phyloP scores from a whole-genome alignment of 2,113 vertebrate genomes.

The Forbesichthys papilliferus region DNA sequence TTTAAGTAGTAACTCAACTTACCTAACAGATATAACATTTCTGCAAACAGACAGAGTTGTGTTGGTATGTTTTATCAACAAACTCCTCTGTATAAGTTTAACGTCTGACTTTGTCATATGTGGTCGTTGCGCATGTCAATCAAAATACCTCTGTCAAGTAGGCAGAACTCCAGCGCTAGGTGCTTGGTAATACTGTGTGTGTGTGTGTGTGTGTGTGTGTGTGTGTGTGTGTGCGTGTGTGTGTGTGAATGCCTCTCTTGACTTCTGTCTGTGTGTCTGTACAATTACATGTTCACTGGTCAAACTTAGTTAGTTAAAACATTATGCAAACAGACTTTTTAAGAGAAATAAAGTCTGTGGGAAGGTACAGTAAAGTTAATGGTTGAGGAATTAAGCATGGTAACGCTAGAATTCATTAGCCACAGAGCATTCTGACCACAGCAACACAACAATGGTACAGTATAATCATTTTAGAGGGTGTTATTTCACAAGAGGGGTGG shows the following conservation, averaged over 20 bases:
- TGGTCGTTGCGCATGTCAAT: too few relatives aligned
- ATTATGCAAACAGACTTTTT: neutral
- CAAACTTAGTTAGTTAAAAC: constrained; percentile 62
- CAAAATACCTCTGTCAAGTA: too few relatives aligned
- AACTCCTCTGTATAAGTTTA: too few relatives aligned
- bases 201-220: constrained; percentile 9
- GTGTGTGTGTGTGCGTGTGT: constrained; percentile 1
- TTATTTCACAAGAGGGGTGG: neutral
- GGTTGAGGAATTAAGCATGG: neutral
- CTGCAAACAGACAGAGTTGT: too few relatives aligned
- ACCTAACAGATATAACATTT: too few relatives aligned
- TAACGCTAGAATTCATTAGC: neutral
- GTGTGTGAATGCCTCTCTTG: neutral
- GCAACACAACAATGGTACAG: neutral
- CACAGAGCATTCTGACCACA: neutral
- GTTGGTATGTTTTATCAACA: too few relatives aligned
- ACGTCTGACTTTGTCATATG: too few relatives aligned
- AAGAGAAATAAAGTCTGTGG: neutral
- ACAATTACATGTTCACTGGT: constrained; percentile 31
- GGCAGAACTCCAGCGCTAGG: too few relatives aligned
- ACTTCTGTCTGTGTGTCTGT: neutral
- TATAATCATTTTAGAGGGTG: neutral
- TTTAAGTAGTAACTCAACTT: too few relatives aligned
- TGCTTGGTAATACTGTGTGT: neutral
- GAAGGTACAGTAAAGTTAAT: constrained; percentile 4